Conservation (phyloP, 2,113 vertebrate genomes). For the Mastomys coucha region DNA sequence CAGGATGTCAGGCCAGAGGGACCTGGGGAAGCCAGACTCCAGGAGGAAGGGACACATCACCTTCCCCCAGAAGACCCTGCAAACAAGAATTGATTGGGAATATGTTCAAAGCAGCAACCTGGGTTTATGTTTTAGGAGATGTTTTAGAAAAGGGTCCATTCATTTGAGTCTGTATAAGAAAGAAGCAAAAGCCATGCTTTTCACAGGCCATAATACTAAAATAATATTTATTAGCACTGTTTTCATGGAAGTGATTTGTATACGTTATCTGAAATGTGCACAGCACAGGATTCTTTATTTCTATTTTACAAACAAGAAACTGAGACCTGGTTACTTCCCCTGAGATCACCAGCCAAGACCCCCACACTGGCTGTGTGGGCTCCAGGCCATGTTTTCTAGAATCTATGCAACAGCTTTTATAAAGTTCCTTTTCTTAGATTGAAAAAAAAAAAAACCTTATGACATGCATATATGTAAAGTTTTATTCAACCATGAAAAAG, state of each 20-base stretch:
- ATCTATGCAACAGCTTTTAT: neutral
- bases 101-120: neutral
- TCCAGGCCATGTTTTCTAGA: neutral
- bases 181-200: neutral
- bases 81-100: neutral
- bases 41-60: neutral
- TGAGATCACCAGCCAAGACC: neutral
- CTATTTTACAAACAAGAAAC: neutral
- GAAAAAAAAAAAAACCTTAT: neutral
- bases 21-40: neutral
- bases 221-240: neutral
- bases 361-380: neutral
- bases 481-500: neutral
- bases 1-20: neutral
- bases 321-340: neutral
- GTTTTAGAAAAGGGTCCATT: conserved; percentile 11
- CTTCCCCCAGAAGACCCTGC: neutral
- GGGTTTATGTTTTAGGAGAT: conserved; percentile 3
- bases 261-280: conserved; percentile 46
- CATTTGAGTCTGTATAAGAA: conserved; percentile 4
- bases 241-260: conserved; percentile 21
- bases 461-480: neutral
- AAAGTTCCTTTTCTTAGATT: conserved; percentile 11
- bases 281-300: neutral
- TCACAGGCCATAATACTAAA: neutral